These are phyloP conservation scores for Platerodrilus igneus DNA, from an alignment of 2,888 invertebrate species.

Conservation along the genomic window DNA sequence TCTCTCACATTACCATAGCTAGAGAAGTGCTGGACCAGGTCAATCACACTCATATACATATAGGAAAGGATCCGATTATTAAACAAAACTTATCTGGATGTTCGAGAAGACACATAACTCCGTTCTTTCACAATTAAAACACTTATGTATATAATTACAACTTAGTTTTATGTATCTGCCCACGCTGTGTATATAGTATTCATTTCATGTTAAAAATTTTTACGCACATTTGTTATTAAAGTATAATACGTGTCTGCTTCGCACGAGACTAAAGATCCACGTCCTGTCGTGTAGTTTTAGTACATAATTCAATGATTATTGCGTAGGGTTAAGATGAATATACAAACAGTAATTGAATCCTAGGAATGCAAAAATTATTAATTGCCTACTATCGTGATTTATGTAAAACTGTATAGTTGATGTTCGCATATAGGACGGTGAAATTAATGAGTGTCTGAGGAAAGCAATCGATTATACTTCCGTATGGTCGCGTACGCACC, in stretches of 20 bases:
- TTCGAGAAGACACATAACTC: constrained; percentile 36
- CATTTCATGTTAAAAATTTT: constrained; percentile 24
- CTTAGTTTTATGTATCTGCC: constrained; percentile 46
- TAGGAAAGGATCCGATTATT: constrained; percentile 22
- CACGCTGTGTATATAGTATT: constrained; percentile 37
- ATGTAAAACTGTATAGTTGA: too few relatives aligned
- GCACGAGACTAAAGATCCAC: constrained; percentile 16
- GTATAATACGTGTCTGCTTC: constrained; percentile 21
- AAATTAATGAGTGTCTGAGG: too few relatives aligned
- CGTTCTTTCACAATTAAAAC: constrained; percentile 48
- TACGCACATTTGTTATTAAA: constrained; percentile 26
- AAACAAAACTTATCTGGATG: constrained; percentile 34
- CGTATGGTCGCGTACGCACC: too few relatives aligned
- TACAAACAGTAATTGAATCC: constrained; percentile 14
- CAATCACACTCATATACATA: constrained; percentile 31
- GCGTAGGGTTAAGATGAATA: constrained; percentile 16
- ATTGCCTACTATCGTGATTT: constrained; percentile 7
- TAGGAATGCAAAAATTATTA: constrained; percentile 10
- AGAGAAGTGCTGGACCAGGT: constrained; percentile 40
- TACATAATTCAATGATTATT: constrained; percentile 16
- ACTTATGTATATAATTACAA: constrained; percentile 48
- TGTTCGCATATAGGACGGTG: too few relatives aligned
- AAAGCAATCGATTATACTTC: too few relatives aligned
- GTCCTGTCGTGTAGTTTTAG: constrained; percentile 18
- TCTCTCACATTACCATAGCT: constrained; percentile 48